Evolutionary conservation across 1,140 invertebrate genomes (phyloP), one percentile per base, ranked within the genome.

Genomic region (Hetaerina americana): DNA sequence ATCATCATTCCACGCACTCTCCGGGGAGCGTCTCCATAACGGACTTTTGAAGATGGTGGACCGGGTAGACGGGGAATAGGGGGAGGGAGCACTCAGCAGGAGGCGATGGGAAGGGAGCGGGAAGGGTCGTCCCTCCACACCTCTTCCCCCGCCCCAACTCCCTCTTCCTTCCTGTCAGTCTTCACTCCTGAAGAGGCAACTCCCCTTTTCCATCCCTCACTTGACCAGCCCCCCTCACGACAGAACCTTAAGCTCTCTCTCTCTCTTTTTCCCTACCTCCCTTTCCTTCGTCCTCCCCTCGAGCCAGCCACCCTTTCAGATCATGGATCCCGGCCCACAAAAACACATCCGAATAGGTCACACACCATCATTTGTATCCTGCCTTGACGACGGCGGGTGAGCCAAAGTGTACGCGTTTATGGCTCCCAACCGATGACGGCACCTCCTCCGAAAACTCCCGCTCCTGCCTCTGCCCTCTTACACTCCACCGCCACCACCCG

Each of bases 401-500:
- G 40, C 40, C 40, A 57, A 57, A 57, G 40, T 5, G 40, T 40
- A 70, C 69, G 27, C 69, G 27, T 70, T 29, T 28, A 26, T 24
- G 69, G 26, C 69, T 70, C 22, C 27, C 69, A 70, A 40, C 69
- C 69, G 31, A 40, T 70, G 27, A 24, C 22, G 69, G 6, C 27
- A 40, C 15, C 40, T 29, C 69, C 26, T 67, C 66, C 24, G 26
- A 67, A 24, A 67, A 25, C 18, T 26, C 66, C 24, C 66, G 24
- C 66, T 26, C 26, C 57, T 72, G 57, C 73, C 22, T 69, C 71
- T 66, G 70, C 70, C 74, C 72, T 72, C 72, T 72, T 73, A 72
- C 67, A 40, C 31, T 69, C 73, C 75, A 74, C 76, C 75, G 73
- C 70, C 75, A 71, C 74, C 70, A 71, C 66, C 69, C n/a, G n/a